Evolutionary conservation across 2,888 invertebrate genomes (phyloP).

Genomic region (Diloba caeruleocephala): DNA sequence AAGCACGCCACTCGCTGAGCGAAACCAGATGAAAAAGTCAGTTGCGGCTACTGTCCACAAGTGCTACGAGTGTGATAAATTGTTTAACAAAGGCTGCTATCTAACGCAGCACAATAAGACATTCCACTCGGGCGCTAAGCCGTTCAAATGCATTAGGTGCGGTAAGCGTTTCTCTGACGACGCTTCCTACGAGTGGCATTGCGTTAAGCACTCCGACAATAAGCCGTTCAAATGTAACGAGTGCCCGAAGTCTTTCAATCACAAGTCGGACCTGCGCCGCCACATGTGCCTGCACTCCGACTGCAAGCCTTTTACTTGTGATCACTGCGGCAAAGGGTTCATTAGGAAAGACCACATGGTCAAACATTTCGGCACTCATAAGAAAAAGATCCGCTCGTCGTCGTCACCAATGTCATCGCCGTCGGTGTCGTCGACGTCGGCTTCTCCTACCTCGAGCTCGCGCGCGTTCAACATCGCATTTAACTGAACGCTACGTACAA

Average conservation of each 20-base stretch:
- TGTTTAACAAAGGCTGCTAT: slow-evolving; percentile 96
- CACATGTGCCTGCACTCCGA: slow-evolving; percentile 97
- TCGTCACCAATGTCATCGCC: slow-evolving; percentile 70
- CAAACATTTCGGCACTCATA: slow-evolving; percentile 95
- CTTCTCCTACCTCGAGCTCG: slow-evolving; percentile 50
- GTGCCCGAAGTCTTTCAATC: slow-evolving; percentile 96
- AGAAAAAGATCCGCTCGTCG: slow-evolving; percentile 84
- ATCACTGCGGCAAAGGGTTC: slow-evolving; percentile 95
- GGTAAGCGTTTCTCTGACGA: slow-evolving; percentile 95
- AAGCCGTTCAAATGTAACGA: slow-evolving; percentile 96
- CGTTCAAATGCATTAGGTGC: slow-evolving; percentile 95
- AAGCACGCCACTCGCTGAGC: slow-evolving; percentile 81
- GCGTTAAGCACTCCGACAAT: slow-evolving; percentile 93
- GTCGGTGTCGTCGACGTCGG: slow-evolving; percentile 61
- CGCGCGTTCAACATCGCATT: slow-evolving; percentile 29
- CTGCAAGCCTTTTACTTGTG: slow-evolving; percentile 94
- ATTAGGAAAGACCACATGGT: slow-evolving; percentile 97
- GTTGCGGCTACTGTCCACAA: slow-evolving; percentile 86
- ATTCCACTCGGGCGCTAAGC: slow-evolving; percentile 96
- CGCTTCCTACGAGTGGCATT: slow-evolving; percentile 92
- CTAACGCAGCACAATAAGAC: slow-evolving; percentile 97
- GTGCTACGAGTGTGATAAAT: slow-evolving; percentile 95
- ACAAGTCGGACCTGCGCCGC: slow-evolving; percentile 96
- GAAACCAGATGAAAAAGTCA: slow-evolving; percentile 78
- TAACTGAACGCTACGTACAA: slow-evolving; percentile 26